A percentile compares a stretch with the other conserved stretches of the same genome.
Conservation (phyloP, 2,888 invertebrate genomes). For the Pseudococcus longispinus region DNA sequence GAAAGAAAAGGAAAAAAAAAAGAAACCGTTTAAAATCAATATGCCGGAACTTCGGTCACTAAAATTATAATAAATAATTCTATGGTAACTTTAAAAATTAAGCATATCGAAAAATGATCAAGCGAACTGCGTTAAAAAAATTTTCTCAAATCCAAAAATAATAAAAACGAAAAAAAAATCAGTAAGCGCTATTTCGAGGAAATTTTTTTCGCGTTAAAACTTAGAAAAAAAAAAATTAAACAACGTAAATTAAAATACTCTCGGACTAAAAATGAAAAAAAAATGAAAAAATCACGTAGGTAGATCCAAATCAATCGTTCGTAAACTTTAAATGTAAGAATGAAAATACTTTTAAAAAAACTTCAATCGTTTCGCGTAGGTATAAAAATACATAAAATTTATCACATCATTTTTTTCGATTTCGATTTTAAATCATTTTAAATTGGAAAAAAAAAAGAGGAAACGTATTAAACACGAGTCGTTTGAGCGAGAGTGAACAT, state of each 20-base stretch:
- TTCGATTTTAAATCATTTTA: not conserved
- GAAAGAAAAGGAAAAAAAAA: conserved; percentile 27
- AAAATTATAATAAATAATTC: conserved; percentile 53
- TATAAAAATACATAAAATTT: conserved; percentile 21
- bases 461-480: not conserved
- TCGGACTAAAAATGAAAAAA: not conserved
- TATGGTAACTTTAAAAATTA: conserved; percentile 54
- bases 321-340: not conserved
- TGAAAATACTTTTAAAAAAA: not conserved
- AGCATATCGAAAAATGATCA: conserved; percentile 35
- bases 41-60: not conserved
- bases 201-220: not conserved
- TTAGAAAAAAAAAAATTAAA: not conserved
- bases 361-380: not conserved
- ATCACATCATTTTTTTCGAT: conserved; percentile 24
- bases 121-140: conserved; percentile 28
- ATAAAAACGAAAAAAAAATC: not conserved
- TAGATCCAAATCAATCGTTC: not conserved
- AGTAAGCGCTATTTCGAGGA: not conserved
- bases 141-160: not conserved
- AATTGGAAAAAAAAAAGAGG: not conserved
- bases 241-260: conserved; percentile 2
- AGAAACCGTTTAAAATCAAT: not conserved
- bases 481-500: conserved; percentile 41
- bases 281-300: not conserved